Evolutionary conservation across 2,113 vertebrate genomes (phyloP), one percentile per base, ranked within the genome.

Genomic region (Desmodus rotundus): DNA sequence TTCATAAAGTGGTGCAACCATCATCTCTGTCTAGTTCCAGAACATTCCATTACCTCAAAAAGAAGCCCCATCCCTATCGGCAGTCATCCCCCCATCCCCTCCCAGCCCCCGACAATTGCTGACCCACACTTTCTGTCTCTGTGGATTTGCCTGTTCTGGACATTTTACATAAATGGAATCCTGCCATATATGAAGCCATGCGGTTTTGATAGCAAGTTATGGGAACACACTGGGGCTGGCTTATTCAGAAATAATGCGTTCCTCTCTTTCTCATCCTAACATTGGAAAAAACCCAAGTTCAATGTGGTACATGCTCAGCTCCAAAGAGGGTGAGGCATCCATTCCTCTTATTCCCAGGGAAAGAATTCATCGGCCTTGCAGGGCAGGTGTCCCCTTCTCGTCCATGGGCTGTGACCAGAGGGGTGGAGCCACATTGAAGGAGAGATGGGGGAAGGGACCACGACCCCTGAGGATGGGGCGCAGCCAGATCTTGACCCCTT

Each of bases 171-270:
- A 31, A 31, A 50, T 12, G 4, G 92, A 26, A 50, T 14, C 41
- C 26, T 52, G 33, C 65, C 4, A 3, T 10, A 7, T 4, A 22
- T 0, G 7, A 38, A 11, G n/a, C n/a, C n/a, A 20, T 4, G 74
- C 33, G 2, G 3, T 33, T 81, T 33, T 8, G 52, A 41, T 4
- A 11, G 19, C 6, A 22, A 33, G 24, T 70, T 4, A 36, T 19
- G 8, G 41, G 26, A 38, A 43, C 56, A 33, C 81, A 41, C 41
- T 73, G 13, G 47, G 47, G 22, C 36, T 43, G 61, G 68, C 56
- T n/a, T 31, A 36, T 47, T 68, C 15, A 36, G 38, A 68, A 56
- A 36, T 58, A 4, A 16, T 54, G 9, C 65, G 41, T 31, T 12
- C 4, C 4, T 26, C 76, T 47, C n/a, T 78, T 65, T 52, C 28